These are phyloP conservation scores for Oryzias curvinotus DNA, from an alignment of 2,113 vertebrate species.

Conservation along the genomic window DNA sequence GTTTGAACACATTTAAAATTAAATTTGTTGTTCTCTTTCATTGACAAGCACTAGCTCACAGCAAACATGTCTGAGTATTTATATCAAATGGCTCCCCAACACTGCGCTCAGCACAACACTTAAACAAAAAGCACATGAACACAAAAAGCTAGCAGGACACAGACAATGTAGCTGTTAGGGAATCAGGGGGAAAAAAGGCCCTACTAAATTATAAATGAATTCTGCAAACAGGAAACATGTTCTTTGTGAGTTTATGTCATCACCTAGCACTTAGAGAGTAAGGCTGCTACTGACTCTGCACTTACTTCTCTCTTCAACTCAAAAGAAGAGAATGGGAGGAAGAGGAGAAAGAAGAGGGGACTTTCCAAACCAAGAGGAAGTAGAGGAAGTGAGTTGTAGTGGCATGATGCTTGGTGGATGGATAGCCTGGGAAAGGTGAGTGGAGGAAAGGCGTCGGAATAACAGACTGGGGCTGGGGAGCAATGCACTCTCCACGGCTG, in stretches of 20 bases:
- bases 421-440: slow-evolving; percentile 52
- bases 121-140: slow-evolving; percentile 5
- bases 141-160: slow-evolving; percentile 15
- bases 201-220: slow-evolving; percentile 53
- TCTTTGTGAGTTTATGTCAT: slow-evolving; percentile 57
- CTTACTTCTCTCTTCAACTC: slow-evolving; percentile 80
- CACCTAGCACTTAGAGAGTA: slow-evolving; percentile 76
- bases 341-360: slow-evolving; percentile 63
- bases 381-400: slow-evolving; percentile 52
- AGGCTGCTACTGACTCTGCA: slow-evolving; percentile 78
- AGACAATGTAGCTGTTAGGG: slow-evolving; percentile 21
- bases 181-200: slow-evolving; percentile 33
- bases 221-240: slow-evolving; percentile 52
- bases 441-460: slow-evolving; percentile 46
- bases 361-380: slow-evolving; percentile 62
- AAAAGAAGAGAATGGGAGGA: slow-evolving; percentile 70
- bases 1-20: background rate
- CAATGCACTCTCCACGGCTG: slow-evolving; percentile 55
- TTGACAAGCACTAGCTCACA: background rate
- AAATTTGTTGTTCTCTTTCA: background rate
- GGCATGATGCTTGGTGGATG: slow-evolving; percentile 49
- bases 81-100: slow-evolving; percentile 17
- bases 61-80: background rate
- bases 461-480: slow-evolving; percentile 29
- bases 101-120: slow-evolving; percentile 2